Conservation (phyloP, 2,113 vertebrate species). For the Corythornis cristatus region DNA sequence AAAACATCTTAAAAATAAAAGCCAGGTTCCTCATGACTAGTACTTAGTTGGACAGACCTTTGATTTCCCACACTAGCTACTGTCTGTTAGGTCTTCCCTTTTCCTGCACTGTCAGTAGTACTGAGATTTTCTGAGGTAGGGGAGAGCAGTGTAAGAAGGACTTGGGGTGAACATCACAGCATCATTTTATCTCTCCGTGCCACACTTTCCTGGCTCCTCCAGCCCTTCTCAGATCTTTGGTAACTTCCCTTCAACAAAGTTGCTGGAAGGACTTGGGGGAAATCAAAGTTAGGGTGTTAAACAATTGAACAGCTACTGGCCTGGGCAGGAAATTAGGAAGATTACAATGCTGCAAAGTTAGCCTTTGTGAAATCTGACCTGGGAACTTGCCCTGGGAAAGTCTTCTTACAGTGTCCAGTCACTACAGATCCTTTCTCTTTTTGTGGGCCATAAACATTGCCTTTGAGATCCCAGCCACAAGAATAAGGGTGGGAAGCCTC, state of each 20-base stretch:
- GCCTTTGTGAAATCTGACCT: neutral
- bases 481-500: neutral
- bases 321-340: neutral
- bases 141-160: neutral
- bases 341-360: neutral
- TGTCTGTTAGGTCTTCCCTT: neutral
- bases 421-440: neutral
- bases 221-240: neutral
- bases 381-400: neutral
- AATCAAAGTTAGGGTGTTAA: neutral
- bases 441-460: neutral
- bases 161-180: neutral
- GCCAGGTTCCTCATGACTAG: neutral
- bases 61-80: neutral
- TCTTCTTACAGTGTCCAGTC: neutral
- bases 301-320: neutral
- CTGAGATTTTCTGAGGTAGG: neutral
- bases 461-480: neutral
- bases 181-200: neutral
- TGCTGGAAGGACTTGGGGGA: neutral
- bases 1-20: neutral
- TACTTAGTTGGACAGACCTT: neutral
- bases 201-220: neutral
- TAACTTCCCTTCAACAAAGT: neutral
- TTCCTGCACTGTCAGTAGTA: neutral